Conservation (phyloP, 2,888 invertebrate genomes). For the Esperia sulphurella region DNA sequence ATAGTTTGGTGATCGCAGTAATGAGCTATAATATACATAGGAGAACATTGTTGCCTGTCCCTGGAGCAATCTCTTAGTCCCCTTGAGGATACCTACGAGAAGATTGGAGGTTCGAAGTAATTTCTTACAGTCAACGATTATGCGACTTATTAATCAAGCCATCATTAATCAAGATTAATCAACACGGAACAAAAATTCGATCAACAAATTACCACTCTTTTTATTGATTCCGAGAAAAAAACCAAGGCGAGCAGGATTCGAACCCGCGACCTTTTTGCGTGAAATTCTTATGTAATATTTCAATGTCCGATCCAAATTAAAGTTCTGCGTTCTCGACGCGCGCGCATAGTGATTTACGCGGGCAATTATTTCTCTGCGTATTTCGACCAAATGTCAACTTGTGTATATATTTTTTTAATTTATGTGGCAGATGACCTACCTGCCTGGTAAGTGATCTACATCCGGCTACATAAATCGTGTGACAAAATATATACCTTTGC, state of each 20-base stretch:
- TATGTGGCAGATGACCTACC: conserved; percentile 8
- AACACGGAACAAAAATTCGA: background rate
- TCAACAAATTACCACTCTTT: background rate
- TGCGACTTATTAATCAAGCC: too few relatives aligned
- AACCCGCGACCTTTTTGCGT: conserved; percentile 10
- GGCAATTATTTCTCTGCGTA: conserved; percentile 13
- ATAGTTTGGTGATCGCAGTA: too few relatives aligned
- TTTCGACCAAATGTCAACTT: conserved; percentile 14
- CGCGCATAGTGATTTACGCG: conserved; percentile 13
- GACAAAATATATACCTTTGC: too few relatives aligned
- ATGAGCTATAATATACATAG: too few relatives aligned
- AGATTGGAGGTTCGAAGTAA: too few relatives aligned
- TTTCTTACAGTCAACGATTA: too few relatives aligned
- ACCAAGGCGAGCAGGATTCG: conserved; percentile 12
- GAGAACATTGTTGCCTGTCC: too few relatives aligned
- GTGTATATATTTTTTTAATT: conserved; percentile 7
- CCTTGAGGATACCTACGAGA: too few relatives aligned
- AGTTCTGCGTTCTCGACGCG: conserved; percentile 5
- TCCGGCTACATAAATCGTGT: background rate
- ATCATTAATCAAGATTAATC: too few relatives aligned
- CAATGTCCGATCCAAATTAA: conserved; percentile 16
- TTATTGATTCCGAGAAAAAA: conserved; percentile 4
- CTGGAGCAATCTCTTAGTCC: too few relatives aligned
- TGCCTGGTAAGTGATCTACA: background rate
- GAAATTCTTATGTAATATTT: conserved; percentile 14